Conservation (phyloP, 2,888 invertebrate genomes). For the Drosophila fulvimacula region DNA sequence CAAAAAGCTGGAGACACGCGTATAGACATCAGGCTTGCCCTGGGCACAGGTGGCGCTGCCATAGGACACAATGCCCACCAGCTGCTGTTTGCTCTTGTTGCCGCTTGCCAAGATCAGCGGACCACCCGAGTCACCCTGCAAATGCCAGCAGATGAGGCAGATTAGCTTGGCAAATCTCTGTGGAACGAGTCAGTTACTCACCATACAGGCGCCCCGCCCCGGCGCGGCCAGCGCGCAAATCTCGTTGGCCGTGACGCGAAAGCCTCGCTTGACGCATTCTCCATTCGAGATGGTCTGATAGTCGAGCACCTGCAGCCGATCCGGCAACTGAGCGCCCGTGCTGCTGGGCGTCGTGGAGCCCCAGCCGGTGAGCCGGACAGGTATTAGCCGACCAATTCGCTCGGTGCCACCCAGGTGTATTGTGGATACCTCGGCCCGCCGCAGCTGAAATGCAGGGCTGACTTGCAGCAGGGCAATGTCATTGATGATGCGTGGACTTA, state of each 20-base stretch:
- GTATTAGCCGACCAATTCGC: constrained; percentile 68
- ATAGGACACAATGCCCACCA: constrained; percentile 84
- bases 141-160: not conserved
- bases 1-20: constrained; percentile 82
- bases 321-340: constrained; percentile 70
- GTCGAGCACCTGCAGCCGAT: constrained; percentile 78
- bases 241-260: constrained; percentile 81
- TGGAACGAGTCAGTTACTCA: constrained; percentile 48
- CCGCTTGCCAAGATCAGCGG: constrained; percentile 78
- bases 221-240: constrained; percentile 79
- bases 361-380: constrained; percentile 83
- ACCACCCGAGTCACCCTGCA: constrained; percentile 84
- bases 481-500: constrained; percentile 67
- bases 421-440: constrained; percentile 56
- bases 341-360: constrained; percentile 74
- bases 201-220: constrained; percentile 83
- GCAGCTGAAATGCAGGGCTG: constrained; percentile 71
- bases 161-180: not conserved
- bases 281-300: constrained; percentile 83
- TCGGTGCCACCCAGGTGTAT: constrained; percentile 62
- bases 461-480: constrained; percentile 83
- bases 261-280: constrained; percentile 78
- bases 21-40: constrained; percentile 83
- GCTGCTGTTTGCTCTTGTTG: constrained; percentile 45
- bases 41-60: constrained; percentile 80